phyloP scores from a whole-genome alignment of 2,113 vertebrate species.

The Heloderma charlesbogerti region DNA sequence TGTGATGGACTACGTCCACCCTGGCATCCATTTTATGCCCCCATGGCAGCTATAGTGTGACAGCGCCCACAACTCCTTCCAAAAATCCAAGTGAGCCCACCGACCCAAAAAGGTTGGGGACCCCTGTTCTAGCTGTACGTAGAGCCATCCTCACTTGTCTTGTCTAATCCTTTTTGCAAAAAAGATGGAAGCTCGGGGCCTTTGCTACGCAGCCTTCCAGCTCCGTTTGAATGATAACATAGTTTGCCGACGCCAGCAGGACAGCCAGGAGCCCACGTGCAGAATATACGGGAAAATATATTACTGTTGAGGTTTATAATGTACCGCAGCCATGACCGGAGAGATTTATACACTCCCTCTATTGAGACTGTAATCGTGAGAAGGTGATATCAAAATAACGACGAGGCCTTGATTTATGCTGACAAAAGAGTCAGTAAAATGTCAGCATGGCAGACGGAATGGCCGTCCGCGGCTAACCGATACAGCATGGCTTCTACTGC shows the following conservation, averaged over 20 bases:
- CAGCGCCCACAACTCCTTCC: no score
- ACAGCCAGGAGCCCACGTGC: neutral
- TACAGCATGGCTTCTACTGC: neutral
- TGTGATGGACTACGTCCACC: no score
- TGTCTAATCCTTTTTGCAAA: no score
- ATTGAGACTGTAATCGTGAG: conserved; percentile 21
- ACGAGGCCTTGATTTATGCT: conserved; percentile 22
- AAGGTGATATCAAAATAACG: conserved; percentile 34
- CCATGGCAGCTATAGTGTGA: no score
- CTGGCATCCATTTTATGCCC: no score
- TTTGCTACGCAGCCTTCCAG: neutral
- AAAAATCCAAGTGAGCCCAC: no score
- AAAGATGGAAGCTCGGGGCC: neutral
- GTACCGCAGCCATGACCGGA: neutral
- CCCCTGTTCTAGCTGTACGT: neutral
- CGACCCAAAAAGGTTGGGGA: no score
- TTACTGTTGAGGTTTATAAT: conserved; percentile 11
- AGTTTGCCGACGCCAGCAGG: neutral
- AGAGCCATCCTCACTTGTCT: neutral
- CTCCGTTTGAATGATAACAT: neutral
- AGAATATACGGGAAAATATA: neutral
- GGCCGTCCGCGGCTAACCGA: neutral
- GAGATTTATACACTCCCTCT: conserved; percentile 28
- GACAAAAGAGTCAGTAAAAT: conserved; percentile 23
- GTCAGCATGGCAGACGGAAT: neutral